Evolutionary conservation across 2,888 invertebrate genomes (phyloP).

Genomic region (Imbricaverruca yamaguchii): DNA sequence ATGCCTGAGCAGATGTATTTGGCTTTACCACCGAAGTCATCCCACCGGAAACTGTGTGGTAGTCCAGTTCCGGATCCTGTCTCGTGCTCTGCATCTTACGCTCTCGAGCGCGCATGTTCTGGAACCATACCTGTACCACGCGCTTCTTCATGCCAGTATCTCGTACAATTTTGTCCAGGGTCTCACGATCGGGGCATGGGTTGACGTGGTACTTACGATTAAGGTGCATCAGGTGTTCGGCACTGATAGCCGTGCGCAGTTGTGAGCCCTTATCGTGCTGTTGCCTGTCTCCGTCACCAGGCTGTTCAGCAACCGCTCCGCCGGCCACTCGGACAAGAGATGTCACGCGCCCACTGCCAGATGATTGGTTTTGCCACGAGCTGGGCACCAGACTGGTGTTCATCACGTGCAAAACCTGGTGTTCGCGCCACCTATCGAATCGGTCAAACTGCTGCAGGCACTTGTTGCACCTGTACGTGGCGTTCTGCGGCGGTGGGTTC

Average conservation of each 20-base stretch:
- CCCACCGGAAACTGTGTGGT: too few species aligned
- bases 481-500: constrained; percentile 36
- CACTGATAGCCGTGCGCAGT: constrained; percentile 88
- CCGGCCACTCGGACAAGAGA: too few species aligned
- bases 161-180: constrained; percentile 92
- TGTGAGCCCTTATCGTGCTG: constrained; percentile 60
- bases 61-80: too few species aligned
- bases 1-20: too few species aligned
- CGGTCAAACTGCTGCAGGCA: constrained; percentile 85
- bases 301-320: neutral
- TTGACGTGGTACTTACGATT: constrained; percentile 97
- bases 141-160: constrained; percentile 91
- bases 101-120: constrained; percentile 90
- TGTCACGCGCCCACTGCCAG: constrained; percentile 24
- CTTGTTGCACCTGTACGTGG: constrained; percentile 89
- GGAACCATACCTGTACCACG: constrained; percentile 87
- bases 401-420: constrained; percentile 91
- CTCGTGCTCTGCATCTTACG: constrained; percentile 64
- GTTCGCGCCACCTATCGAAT: constrained; percentile 88
- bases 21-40: too few species aligned
- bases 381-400: constrained; percentile 84
- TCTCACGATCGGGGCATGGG: constrained; percentile 94
- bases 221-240: constrained; percentile 92
- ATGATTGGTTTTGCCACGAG: constrained; percentile 60
- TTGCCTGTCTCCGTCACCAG: neutral